Evolutionary conservation across 1,140 invertebrate genomes (phyloP).

Genomic region (Zaprionus inermis): DNA sequence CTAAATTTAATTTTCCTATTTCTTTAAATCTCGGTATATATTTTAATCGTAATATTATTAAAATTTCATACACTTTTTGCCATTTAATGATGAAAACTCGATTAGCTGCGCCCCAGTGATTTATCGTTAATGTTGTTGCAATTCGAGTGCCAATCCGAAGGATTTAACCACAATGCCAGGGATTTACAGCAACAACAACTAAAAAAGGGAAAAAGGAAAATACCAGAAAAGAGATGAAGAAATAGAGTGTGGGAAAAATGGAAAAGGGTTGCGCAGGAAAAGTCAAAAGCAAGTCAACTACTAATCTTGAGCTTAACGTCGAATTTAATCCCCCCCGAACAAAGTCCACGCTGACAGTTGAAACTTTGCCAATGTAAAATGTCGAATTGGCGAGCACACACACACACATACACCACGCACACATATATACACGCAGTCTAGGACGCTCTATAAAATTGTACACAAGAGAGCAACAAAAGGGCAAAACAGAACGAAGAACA

Average conservation of each 20-base stretch:
- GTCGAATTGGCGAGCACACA: conserved; percentile 40
- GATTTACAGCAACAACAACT: background rate
- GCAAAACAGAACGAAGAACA: conserved; percentile 24
- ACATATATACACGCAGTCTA: conserved; percentile 1
- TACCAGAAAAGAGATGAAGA: conserved; percentile 20
- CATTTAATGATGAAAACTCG: background rate
- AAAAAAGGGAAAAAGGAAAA: background rate
- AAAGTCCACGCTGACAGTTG: conserved; percentile 68
- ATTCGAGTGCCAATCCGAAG: conserved; percentile 29
- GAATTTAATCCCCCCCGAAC: conserved; percentile 62
- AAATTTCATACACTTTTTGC: background rate
- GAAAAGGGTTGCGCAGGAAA: conserved; percentile 27
- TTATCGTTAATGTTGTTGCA: conserved; percentile 26
- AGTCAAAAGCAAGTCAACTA: conserved; percentile 61
- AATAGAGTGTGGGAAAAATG: background rate
- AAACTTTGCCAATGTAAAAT: conserved; percentile 62
- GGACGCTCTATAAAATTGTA: conserved; percentile 65
- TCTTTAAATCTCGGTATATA: background rate
- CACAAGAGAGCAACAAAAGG: conserved; percentile 72
- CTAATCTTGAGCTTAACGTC: conserved; percentile 75
- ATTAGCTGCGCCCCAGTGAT: conserved; percentile 16
- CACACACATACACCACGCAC: conserved; percentile 10
- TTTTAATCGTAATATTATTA: background rate
- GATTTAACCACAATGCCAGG: conserved; percentile 28
- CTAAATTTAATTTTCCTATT: background rate